A percentile compares a stretch with the other conserved stretches of the same genome.
Conservation (phyloP, 2,113 vertebrate genomes). For the Pholis gunnellus region DNA sequence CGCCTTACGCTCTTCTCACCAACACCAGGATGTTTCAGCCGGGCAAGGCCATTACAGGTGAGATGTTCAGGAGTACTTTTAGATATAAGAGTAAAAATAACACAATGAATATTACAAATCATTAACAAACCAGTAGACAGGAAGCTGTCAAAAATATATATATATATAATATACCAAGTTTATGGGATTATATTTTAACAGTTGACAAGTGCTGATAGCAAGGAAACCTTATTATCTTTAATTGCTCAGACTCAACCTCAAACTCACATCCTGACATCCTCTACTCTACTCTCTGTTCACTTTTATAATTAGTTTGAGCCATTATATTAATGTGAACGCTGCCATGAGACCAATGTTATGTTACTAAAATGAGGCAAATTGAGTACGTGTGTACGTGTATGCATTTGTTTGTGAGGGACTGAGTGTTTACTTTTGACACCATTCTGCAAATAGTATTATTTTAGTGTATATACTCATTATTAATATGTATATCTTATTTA, state of each 20-base stretch:
- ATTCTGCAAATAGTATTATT: background rate
- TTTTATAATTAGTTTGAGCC: background rate
- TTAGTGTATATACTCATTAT: background rate
- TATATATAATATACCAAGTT: background rate
- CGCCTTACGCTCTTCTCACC: slow-evolving; percentile 43
- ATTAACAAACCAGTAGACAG: background rate
- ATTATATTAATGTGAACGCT: background rate
- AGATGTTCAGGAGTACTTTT: background rate
- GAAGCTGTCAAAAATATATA: background rate
- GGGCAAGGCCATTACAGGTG: slow-evolving; percentile 50
- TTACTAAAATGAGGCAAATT: background rate
- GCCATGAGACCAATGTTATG: background rate
- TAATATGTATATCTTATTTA: background rate
- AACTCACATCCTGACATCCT: background rate
- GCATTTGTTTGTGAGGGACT: background rate
- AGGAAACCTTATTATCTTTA: background rate
- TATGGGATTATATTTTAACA: too few species aligned
- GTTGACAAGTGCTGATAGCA: background rate
- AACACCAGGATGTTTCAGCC: slow-evolving; percentile 31
- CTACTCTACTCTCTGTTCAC: background rate
- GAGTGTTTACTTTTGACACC: too few species aligned
- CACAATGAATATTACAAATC: background rate
- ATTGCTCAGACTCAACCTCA: background rate
- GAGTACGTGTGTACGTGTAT: background rate
- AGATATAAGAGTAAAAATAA: background rate